Percentiles rank a stretch among this genome's conserved stretches.
phyloP scores from a whole-genome alignment of 1,140 invertebrate genomes.

The Drosophila prosaltans region DNA sequence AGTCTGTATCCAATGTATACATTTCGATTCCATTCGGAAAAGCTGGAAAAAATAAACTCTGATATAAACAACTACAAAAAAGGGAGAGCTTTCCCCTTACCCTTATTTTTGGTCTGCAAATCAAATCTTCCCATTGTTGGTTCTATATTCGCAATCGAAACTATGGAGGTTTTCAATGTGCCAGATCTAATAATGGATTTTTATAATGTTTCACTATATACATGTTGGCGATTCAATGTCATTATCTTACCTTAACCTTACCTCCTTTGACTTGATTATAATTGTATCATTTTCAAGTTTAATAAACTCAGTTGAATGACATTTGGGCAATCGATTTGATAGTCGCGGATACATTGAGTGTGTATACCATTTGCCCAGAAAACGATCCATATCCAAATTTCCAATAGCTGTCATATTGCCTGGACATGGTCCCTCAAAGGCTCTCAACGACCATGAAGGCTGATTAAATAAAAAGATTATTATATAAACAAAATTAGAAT shows the following conservation, averaged over 20 bases:
- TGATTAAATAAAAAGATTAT: neutral
- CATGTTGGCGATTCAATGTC: neutral
- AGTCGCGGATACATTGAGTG: slow-evolving; percentile 18
- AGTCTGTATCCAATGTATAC: slow-evolving; percentile 53
- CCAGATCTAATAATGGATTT: slow-evolving; percentile 10
- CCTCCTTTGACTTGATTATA: neutral
- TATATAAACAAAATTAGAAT: neutral
- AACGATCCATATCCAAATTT: slow-evolving; percentile 26
- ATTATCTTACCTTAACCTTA: slow-evolving; percentile 31
- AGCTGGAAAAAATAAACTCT: neutral
- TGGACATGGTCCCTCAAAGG: slow-evolving; percentile 18
- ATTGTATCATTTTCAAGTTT: neutral
- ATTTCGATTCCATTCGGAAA: slow-evolving; percentile 31
- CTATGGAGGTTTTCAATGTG: neutral
- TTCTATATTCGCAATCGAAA: neutral
- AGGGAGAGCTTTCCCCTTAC: slow-evolving; percentile 8
- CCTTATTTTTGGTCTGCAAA: neutral
- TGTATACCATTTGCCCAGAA: slow-evolving; percentile 43
- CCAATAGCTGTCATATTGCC: slow-evolving; percentile 39
- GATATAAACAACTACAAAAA: neutral
- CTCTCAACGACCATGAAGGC: neutral
- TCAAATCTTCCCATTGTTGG: neutral
- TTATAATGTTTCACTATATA: neutral
- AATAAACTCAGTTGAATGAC: neutral
- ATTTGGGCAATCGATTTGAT: neutral